A percentile compares a stretch with the other conserved stretches of the same genome.
These are phyloP conservation scores for Fabriciana adippe DNA, from an alignment of 2,888 invertebrate genomes.

Conservation along the genomic window DNA sequence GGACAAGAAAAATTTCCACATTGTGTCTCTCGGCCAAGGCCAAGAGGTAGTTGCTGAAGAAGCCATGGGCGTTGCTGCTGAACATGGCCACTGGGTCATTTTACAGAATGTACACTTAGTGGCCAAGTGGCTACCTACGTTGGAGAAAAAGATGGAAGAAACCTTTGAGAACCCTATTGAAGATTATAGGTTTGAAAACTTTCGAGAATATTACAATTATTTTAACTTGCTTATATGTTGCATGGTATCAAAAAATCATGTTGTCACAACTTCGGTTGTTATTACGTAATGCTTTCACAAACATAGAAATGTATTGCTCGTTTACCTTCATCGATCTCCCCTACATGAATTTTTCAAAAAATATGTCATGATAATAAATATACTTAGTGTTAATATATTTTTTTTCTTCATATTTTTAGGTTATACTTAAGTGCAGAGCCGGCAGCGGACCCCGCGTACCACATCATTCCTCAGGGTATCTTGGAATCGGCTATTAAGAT, in stretches of 20 bases:
- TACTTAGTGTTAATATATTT: neutral
- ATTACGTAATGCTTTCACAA: too few species aligned
- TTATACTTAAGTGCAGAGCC: conserved; percentile 95
- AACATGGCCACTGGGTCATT: conserved; percentile 95
- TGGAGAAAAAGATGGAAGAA: conserved; percentile 96
- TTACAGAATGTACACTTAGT: conserved; percentile 97
- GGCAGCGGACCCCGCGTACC: conserved; percentile 84
- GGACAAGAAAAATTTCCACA: conserved; percentile 93
- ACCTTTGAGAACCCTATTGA: conserved; percentile 85
- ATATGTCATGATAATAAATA: neutral
- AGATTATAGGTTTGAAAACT: conserved; percentile 73
- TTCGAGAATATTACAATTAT: too few species aligned
- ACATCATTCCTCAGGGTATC: conserved; percentile 91
- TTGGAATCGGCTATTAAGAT: conserved; percentile 97
- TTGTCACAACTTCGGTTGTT: too few species aligned
- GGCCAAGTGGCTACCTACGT: conserved; percentile 90
- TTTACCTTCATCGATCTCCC: neutral
- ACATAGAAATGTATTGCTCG: neutral
- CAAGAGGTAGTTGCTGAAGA: conserved; percentile 96
- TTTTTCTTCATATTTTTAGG: conserved; percentile 61
- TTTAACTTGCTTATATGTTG: too few species aligned
- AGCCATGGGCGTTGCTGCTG: conserved; percentile 89
- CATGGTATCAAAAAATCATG: too few species aligned
- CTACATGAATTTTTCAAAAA: neutral
- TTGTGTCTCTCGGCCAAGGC: conserved; percentile 96